Base-by-base conservation (phyloP, 2,888 invertebrate species). In the Zhuqinia jingwanae region DNA sequence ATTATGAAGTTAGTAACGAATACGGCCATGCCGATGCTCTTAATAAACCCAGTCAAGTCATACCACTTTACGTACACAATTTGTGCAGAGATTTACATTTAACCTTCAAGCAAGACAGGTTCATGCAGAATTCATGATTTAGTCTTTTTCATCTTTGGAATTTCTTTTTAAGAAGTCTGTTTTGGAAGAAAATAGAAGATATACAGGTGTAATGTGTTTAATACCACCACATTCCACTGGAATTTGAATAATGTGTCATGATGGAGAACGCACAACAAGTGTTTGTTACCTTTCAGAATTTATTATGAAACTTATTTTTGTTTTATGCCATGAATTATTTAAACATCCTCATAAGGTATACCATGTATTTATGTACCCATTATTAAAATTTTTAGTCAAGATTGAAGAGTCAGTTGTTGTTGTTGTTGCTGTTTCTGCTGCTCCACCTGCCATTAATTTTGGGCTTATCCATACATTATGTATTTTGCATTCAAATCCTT, bases 61-160 rank as follows among this genome's bases (percentile, higher is more conserved):
- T 8, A 36, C 36, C 5, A 36, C 5, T 36, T 36, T 36, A 36
- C 20, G 3, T 2, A 53, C 13, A 53, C n/a, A 17, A 13, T 42
- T 15, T 45, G 22, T 25, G 25, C 50, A 68, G 1, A 20, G 25
- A 78, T 81, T 73, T 73, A 56, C 60, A 82, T 77, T 70, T 79
- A 73, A 79, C 85, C 85, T 85, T 85, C 79, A 53, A 85, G 85
- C 85, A 53, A 60, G 73, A 73, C 85, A 70, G 60, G 85, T 85
- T 85, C 78, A 84, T 78, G 73, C 60, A 47, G 73, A 85, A 85
- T 78, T 79, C 85, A 79, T 85, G 79, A 84, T 47, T 30, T 42
- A 45, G 10, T 45, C 47, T 70, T 22, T n/a, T 50, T 20, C 50
- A 47, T 36, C 50, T 30, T 53, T 53, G 45, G 45, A 47, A 63